Evolutionary conservation across 2,113 vertebrate genomes (phyloP).

Genomic region (Hyaena hyaena): DNA sequence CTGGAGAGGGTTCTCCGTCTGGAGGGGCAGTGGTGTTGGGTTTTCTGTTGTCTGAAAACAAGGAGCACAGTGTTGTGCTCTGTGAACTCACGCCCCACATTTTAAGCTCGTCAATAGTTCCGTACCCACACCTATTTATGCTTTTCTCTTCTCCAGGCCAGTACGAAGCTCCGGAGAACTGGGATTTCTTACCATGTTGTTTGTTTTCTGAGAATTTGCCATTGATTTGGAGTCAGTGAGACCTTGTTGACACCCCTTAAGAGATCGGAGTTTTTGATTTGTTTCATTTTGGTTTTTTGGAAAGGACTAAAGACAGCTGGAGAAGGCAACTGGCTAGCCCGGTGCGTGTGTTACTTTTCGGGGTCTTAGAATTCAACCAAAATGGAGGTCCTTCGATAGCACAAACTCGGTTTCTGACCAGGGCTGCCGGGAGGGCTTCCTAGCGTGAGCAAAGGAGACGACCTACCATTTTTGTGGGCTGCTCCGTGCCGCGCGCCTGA

Average conservation of each 20-base stretch:
- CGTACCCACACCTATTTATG: background rate
- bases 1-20: background rate
- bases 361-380: slow-evolving; percentile 12
- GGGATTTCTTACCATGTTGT: background rate
- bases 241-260: background rate
- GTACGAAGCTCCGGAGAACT: background rate
- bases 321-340: background rate
- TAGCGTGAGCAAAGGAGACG: background rate
- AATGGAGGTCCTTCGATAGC: background rate
- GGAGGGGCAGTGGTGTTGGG: too few species aligned
- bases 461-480: background rate
- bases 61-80: background rate
- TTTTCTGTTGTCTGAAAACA: slow-evolving; percentile 48
- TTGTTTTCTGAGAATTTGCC: slow-evolving; percentile 16
- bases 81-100: background rate
- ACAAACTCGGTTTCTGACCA: background rate
- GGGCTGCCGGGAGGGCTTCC: background rate
- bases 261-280: background rate
- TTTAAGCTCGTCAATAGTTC: background rate
- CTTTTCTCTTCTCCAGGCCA: background rate
- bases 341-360: background rate
- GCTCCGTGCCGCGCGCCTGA: background rate
- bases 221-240: background rate
- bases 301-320: background rate
- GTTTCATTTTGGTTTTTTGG: background rate